Conservation (phyloP, 2,113 vertebrate species). For the Phalacrocorax pelagicus region DNA sequence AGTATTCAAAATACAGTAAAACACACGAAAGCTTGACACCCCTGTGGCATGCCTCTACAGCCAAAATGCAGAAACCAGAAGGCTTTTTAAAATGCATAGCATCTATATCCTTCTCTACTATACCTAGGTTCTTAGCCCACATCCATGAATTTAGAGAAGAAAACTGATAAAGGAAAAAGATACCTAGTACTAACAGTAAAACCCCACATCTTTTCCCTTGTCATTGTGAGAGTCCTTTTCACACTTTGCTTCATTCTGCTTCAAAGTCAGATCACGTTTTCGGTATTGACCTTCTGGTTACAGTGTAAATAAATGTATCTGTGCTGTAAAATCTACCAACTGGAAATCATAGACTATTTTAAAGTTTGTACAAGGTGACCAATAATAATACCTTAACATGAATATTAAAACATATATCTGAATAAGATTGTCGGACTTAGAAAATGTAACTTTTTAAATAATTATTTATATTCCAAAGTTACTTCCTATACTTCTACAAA, state of each 20-base stretch:
- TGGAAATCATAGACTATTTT: not conserved
- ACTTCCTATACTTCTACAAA: not conserved
- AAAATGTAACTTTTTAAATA: not conserved
- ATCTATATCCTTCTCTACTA: not conserved
- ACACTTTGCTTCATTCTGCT: not conserved
- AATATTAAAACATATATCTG: not conserved
- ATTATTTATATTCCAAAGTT: not conserved
- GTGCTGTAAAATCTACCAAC: not conserved
- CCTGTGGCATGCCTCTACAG: not conserved
- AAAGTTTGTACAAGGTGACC: not conserved
- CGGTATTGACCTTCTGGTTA: not conserved
- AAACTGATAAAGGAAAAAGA: not conserved
- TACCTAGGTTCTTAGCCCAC: not conserved
- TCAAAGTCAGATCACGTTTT: not conserved
- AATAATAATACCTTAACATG: not conserved
- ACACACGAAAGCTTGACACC: not conserved
- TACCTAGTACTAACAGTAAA: not conserved
- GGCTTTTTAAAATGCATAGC: not conserved
- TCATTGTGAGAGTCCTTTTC: not conserved
- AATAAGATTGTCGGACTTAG: rapidly evolving
- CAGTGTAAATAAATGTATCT: not conserved
- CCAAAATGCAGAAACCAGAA: not conserved
- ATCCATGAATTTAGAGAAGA: not conserved
- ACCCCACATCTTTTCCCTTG: not conserved
- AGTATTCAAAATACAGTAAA: not conserved